Evolutionary conservation across 2,888 invertebrate genomes (phyloP), one percentile per base, ranked within the genome.

Genomic region (Drosophila paramelanica): DNA sequence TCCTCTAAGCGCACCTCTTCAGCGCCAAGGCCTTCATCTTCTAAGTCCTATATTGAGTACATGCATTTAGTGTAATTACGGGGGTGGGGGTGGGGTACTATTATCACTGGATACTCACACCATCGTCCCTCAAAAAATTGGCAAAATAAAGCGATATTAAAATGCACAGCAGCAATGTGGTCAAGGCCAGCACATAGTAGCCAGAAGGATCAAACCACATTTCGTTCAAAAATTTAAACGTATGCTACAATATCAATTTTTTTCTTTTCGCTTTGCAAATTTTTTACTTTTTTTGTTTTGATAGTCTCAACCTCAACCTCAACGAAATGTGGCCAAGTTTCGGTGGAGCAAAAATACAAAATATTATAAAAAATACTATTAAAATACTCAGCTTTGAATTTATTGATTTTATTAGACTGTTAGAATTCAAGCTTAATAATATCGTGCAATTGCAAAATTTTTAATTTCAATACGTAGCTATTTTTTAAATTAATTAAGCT

Each of bases 61-160:
- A 41, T 36, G n/a, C 14, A 36, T 20, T 43, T 33, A 1, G 20
- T 1, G 17, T 33, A 5, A n/a, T 51, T 43, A 3, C 49, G 8
- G 31, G n/a, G 41, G 5, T 42, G 25, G 1, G 10, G 36, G 36
- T 4, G 10, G 36, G 36, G 11, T 13, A 14, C 38, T 20, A 8
- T 23, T 27, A 41, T 2, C 23, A 38, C 47, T 45, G 8, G 13
- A 25, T 68, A 81, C 89, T 76, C 31, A 89, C 89, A 3, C 33
- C 11, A 20, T 71, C 85, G 47, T 81, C 74, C 65, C 77, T 86
- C 58, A 87, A 53, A 25, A 83, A 79, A 55, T 86, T 85, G 27
- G 87, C 82, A 74, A 84, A 90, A 49, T 86, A 90, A 0, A 90
- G 67, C 0, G 89, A 76, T 38, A 84, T 77, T 36, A 88, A 71